Conservation (phyloP, 2,888 invertebrate species). For the Drosophila affinis region DNA sequence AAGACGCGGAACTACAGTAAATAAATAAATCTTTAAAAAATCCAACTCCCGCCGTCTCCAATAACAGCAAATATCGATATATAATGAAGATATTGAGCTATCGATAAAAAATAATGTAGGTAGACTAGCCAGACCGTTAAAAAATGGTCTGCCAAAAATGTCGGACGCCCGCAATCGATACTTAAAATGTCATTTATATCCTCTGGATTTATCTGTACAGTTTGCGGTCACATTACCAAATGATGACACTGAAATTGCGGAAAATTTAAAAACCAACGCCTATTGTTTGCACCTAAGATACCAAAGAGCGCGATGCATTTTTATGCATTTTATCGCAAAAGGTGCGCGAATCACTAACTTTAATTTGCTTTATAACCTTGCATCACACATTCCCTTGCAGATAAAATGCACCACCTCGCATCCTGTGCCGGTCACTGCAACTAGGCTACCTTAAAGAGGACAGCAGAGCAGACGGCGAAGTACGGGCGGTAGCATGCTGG, state of each 20-base stretch:
- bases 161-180: background rate
- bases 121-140: background rate
- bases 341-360: slow-evolving; percentile 38
- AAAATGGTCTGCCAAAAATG: background rate
- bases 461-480: slow-evolving; percentile 64
- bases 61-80: too few relatives aligned
- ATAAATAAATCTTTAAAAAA: background rate
- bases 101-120: too few relatives aligned
- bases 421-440: slow-evolving; percentile 58
- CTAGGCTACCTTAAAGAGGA: slow-evolving; percentile 84
- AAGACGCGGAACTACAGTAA: background rate
- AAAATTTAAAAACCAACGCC: slow-evolving; percentile 53
- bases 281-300: slow-evolving; percentile 71
- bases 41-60: too few relatives aligned
- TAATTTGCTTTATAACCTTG: slow-evolving; percentile 30
- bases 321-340: slow-evolving; percentile 6
- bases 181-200: too few relatives aligned
- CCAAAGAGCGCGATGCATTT: slow-evolving; percentile 81
- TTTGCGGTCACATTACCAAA: slow-evolving; percentile 17
- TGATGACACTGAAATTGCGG: slow-evolving; percentile 63
- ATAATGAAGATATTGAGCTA: too few relatives aligned
- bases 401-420: slow-evolving; percentile 13
- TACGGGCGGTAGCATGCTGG: too few relatives aligned
- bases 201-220: background rate
- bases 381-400: slow-evolving; percentile 25